These are phyloP conservation scores for Plodia interpunctella DNA, from an alignment of 1,140 invertebrate genomes.

Conservation along the genomic window DNA sequence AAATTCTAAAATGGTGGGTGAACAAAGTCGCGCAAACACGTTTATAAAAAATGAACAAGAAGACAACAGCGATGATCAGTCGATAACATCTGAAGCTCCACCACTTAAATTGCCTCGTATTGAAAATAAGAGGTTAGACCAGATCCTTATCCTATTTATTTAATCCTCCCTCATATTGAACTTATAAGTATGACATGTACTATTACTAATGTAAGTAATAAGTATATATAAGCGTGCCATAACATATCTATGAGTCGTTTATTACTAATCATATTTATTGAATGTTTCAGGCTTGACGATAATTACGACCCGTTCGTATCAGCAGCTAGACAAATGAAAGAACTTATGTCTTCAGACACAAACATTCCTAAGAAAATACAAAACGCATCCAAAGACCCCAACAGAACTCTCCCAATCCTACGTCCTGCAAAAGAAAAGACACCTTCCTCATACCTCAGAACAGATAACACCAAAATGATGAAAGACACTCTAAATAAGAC, in stretches of 20 bases:
- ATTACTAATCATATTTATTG: constrained; percentile 13
- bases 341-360: constrained; percentile 72
- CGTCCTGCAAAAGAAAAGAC: constrained; percentile 53
- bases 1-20: constrained; percentile 30
- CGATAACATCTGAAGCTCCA: constrained; percentile 50
- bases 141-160: constrained; percentile 15
- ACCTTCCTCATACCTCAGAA: constrained; percentile 32
- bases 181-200: background rate
- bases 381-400: constrained; percentile 56
- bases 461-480: constrained; percentile 64
- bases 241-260: background rate
- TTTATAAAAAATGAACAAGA: constrained; percentile 54
- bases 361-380: constrained; percentile 67
- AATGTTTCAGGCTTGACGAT: constrained; percentile 66
- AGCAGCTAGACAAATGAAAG: constrained; percentile 75
- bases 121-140: constrained; percentile 58
- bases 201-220: constrained; percentile 8
- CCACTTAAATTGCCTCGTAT: constrained; percentile 66
- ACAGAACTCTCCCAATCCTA: constrained; percentile 60
- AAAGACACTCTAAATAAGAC: constrained; percentile 72
- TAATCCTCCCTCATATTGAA: background rate
- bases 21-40: constrained; percentile 41
- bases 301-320: constrained; percentile 71
- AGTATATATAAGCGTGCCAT: background rate
- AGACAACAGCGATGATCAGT: constrained; percentile 45